phyloP scores from a whole-genome alignment of 2,113 vertebrate species.

The Porphyrio hochstetteri region DNA sequence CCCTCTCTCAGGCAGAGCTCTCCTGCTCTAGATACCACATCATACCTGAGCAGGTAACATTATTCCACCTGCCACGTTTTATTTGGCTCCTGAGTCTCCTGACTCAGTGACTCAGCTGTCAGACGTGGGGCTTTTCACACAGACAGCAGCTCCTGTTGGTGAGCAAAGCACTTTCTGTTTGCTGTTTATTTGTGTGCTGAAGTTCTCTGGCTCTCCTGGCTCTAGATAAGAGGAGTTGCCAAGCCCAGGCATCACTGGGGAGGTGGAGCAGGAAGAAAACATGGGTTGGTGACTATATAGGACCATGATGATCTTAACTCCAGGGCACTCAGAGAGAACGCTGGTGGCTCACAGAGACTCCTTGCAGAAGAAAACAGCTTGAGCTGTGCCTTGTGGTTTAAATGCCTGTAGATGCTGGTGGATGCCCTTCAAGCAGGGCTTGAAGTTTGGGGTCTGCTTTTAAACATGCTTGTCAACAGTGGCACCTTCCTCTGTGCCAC shows the following conservation, averaged over 20 bases:
- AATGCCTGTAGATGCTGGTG: neutral
- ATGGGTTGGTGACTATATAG: slow-evolving; percentile 1
- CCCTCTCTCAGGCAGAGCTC: neutral
- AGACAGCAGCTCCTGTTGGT: neutral
- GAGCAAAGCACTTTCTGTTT: neutral
- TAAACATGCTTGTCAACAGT: neutral
- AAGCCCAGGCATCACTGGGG: slow-evolving; percentile 28
- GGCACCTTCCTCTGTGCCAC: neutral
- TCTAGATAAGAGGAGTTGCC: slow-evolving; percentile 41
- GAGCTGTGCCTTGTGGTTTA: neutral
- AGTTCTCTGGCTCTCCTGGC: neutral
- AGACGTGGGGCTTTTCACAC: slow-evolving; percentile 44
- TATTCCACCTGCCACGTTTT: slow-evolving; percentile 53
- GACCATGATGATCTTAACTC: neutral
- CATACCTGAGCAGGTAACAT: neutral
- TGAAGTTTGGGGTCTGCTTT: neutral
- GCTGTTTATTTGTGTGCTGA: neutral
- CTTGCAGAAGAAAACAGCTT: neutral
- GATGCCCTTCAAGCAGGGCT: neutral
- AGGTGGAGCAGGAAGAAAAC: slow-evolving; percentile 11
- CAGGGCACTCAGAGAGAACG: neutral
- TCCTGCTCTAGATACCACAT: neutral
- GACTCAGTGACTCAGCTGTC: slow-evolving; percentile 22
- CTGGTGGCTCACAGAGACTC: neutral
- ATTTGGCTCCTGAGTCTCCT: slow-evolving; percentile 36